Base-by-base conservation (phyloP, 2,113 vertebrate genomes). In the Osmerus eperlanus region DNA sequence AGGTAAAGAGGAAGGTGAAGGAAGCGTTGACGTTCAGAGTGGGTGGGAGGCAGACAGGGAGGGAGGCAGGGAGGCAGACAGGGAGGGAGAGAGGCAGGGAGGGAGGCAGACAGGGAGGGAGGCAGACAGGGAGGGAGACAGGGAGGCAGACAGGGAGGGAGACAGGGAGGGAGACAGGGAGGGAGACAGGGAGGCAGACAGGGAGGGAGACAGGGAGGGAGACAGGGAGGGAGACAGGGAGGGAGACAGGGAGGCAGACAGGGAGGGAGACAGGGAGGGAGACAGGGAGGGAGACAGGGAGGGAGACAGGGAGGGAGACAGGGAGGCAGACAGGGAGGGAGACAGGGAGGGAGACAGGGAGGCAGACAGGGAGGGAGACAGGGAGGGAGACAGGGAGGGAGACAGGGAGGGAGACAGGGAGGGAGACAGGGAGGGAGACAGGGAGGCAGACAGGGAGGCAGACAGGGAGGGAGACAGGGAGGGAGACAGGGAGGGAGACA, bases 361-460 rank as follows among this genome's bases (percentile, higher is more conserved):
- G 47, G 66, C 69, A 12, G 32, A 5, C 3, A 11, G 58, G 53
- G 72, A 28, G 21, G 62, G 25, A 29, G 16, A 1, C 4, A 59
- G 7, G 25, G 16, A 14, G 2, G 59, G 12, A 51, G 23, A n/a
- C n/a, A 16, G 54, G 36, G 60, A 13, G 2, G 58, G 15, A 47
- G 21, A 21, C 19, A 53, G 51, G 3, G 51, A 51, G 76, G 56
- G 9, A 19, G 29, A 72, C 74, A 32, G 32, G n/a, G 70, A 61
- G 65, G 13, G 4, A 18, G 28, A 28, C 63, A 16, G 58, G 28
- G 60, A 23, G 53, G 18, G 56, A 18, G 55, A 62, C 1, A 54
- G 69, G 18, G 15, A n/a, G 53, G 58, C 15, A 67, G 28, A n/a
- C n/a, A 61, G 56, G 7, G 36, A n/a, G 19, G 19, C 28, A 21